A percentile compares a stretch with the other conserved stretches of the same genome.
phyloP scores from a whole-genome alignment of 2,797 vertebrate species.

The Phoeniculus purpureus region DNA sequence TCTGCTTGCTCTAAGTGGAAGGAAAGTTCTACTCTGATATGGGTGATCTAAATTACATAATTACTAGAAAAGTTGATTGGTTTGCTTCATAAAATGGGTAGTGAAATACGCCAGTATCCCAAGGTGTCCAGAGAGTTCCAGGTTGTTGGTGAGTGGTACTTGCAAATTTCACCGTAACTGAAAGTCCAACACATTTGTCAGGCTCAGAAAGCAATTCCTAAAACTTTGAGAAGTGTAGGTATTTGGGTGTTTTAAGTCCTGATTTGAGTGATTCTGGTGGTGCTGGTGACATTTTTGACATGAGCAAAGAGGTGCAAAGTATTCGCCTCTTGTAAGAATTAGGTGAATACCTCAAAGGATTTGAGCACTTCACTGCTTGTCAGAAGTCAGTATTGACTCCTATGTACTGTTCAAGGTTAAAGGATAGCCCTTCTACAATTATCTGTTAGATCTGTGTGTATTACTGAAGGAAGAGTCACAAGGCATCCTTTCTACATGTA shows the following conservation, averaged over 20 bases:
- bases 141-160: background rate
- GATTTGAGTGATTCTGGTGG: background rate
- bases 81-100: background rate
- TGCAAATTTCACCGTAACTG: background rate
- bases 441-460: background rate
- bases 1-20: background rate
- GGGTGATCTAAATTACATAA: background rate
- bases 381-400: background rate
- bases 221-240: background rate
- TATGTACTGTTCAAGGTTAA: background rate
- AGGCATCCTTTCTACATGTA: background rate
- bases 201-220: background rate
- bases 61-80: background rate
- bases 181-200: fast-evolving
- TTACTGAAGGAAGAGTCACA: background rate
- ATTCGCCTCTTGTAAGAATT: background rate
- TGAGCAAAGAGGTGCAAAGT: background rate
- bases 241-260: background rate
- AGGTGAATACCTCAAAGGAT: background rate
- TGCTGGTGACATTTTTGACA: background rate
- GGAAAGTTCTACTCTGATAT: background rate
- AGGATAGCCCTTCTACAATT: background rate
- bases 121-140: background rate
- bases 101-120: background rate
- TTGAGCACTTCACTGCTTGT: background rate